A percentile compares a stretch with the other conserved stretches of the same genome.
Evolutionary conservation across 2,888 invertebrate genomes (phyloP).

Genomic region (Acanthopleura granulata): DNA sequence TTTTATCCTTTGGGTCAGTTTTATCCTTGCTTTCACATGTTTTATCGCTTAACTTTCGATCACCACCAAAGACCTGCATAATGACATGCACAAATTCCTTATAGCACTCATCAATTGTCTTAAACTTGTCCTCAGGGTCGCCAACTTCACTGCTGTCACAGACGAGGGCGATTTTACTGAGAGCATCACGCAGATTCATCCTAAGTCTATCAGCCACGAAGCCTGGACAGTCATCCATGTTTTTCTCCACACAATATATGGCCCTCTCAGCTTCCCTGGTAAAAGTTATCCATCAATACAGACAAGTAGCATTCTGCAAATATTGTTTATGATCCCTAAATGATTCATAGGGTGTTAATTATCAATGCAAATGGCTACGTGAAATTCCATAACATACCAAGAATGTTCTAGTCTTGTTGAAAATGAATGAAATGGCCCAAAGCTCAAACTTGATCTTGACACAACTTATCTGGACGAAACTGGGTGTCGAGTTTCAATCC

Average conservation of each 20-base stretch:
- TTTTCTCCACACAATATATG: conserved; percentile 3
- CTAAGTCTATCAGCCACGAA: neutral
- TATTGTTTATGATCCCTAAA: too few species aligned
- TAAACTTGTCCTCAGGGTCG: neutral
- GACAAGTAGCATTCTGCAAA: too few species aligned
- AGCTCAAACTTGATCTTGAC: too few species aligned
- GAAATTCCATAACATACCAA: too few species aligned
- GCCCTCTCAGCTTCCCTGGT: neutral
- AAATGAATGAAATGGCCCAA: too few species aligned
- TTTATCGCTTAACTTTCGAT: neutral
- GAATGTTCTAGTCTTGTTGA: too few species aligned
- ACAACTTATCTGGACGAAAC: too few species aligned
- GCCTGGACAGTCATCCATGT: conserved; percentile 11
- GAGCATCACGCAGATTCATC: neutral
- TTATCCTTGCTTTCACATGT: neutral
- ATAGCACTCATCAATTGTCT: neutral
- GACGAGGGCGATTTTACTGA: neutral
- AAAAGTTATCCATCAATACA: too few species aligned
- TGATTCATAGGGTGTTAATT: too few species aligned
- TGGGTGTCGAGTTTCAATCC: too few species aligned
- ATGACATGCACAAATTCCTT: neutral
- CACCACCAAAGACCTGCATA: neutral
- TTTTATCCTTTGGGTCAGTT: neutral
- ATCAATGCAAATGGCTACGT: too few species aligned
- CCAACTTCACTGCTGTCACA: conserved; percentile 10